Base-by-base conservation (phyloP, 1,140 invertebrate species). In the Amyelois transitella region DNA sequence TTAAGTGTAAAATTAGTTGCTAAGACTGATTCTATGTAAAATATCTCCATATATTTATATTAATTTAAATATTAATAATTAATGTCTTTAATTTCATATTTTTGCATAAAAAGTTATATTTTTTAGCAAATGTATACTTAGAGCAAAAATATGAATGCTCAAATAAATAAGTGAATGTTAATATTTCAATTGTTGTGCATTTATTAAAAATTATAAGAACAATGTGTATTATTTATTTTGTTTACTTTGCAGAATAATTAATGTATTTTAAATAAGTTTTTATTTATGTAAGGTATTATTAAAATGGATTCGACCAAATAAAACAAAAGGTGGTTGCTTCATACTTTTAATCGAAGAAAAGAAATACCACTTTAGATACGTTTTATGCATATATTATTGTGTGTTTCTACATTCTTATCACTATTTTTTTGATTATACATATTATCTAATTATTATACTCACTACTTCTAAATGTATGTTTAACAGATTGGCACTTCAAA, bases 161-260 rank as follows among this genome's bases (percentile, higher is more conserved):
- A 72, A 72, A 25, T 63, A 55, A 62, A 54, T 59, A 64, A 47
- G 25, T 56, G 55, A 66, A 63, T 72, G 53, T 63, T 67, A 74
- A 43, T 43, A 43, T 18, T 45, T 67, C 70, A 65, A 77, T 66
- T 73, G 69, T 75, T 82, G 72, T 62, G 72, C 73, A 83, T 81
- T 83, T 77, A 83, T 79, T 77, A 77, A 81, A 77, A 71, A 64
- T 45, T 4, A 18, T 45, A 19, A 45, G 18, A 19, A 45, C n/a
- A 45, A 4, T 18, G 2, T 45, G 14, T 45, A 17, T 19, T 45
- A 18, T 18, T 45, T 19, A 45, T 45, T 45, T 17, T 10, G 6
- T 19, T 6, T 7, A 19, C 43, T 28, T 28, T 5, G 5, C 25
- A 28, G 5, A 28, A 10, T 28, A n/a, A n/a, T n/a, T n/a, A n/a